Conservation (phyloP, 2,113 vertebrate species). For the Chaetodon auriga region DNA sequence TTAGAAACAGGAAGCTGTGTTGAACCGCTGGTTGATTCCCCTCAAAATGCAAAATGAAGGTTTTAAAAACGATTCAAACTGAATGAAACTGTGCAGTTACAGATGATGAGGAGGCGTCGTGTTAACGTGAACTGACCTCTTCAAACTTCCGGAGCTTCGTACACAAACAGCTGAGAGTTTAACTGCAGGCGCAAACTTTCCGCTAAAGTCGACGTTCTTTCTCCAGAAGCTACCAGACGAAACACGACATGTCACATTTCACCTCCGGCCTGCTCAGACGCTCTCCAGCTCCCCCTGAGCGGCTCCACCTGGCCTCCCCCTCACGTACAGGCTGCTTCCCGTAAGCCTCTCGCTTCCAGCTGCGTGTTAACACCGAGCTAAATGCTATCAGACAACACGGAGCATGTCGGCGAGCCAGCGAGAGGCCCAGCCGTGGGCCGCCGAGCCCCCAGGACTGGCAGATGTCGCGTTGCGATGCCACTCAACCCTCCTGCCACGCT, state of each 20-base stretch:
- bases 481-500: neutral
- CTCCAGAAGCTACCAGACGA: neutral
- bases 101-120: no score
- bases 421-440: conserved; percentile 31
- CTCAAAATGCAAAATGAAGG: no score
- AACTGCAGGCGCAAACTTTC: no score
- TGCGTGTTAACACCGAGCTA: conserved; percentile 41
- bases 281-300: neutral
- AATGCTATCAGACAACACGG: conserved; percentile 31
- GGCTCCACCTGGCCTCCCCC: neutral
- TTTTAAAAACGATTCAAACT: no score
- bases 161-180: no score
- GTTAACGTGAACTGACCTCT: no score
- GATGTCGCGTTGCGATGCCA: conserved; percentile 52
- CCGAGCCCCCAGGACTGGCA: conserved; percentile 28
- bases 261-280: neutral
- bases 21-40: no score
- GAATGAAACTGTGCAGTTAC: no score
- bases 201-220: neutral
- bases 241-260: neutral
- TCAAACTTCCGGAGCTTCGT: no score
- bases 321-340: neutral
- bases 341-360: conserved; percentile 41
- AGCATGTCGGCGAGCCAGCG: conserved; percentile 20
- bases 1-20: no score